Evolutionary conservation across 2,797 vertebrate species (phyloP), one percentile per base, ranked within the genome.

Genomic region (Gymnoscopelus braueri): DNA sequence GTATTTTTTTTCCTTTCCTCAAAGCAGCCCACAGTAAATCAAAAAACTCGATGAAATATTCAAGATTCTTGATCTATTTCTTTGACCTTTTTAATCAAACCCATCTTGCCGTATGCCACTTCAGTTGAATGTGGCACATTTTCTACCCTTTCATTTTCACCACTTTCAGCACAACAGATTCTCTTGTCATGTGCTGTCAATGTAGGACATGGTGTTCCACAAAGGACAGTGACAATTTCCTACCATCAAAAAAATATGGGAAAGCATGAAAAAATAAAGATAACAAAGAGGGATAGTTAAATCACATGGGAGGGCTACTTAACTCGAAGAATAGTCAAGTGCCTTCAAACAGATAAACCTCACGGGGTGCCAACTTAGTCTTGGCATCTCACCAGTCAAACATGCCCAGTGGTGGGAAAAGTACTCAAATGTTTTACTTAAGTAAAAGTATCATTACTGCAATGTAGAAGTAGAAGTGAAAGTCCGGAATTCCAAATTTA

Each of bases 281-380:
- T 47, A 60, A 24, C 2, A 39, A 49, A 13, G 44, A 19, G 19
- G 19, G 10, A 47, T 48, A 19, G 44, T 14, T 48, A 12, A 48
- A 48, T 23, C 39, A 24, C 15, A 19, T n/a, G 15, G 15, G 8
- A 48, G 5, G 39, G 32, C 35, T 56, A 39, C 19, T 39, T 24
- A 23, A 58, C 9, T 66, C 13, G 24, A 47, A 61, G 52, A 69
- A 48, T 15, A 12, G 47, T 65, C 64, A 69, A 39, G 51, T 65
- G 10, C 23, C 14, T 57, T 58, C 10, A 39, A 15, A 15, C n/a
- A 50, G n/a, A n/a, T 50, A 69, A 67, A 3, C 13, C 55, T 35
- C 4, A 0, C 48, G 60, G 13, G 44, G 69, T 12, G 10, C 6
- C 32, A 15, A n/a, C 58, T 60, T 44, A 44, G 32, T 39, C 8